Evolutionary conservation across 1,140 invertebrate genomes (phyloP).

Genomic region (Drosophila bifasciata): DNA sequence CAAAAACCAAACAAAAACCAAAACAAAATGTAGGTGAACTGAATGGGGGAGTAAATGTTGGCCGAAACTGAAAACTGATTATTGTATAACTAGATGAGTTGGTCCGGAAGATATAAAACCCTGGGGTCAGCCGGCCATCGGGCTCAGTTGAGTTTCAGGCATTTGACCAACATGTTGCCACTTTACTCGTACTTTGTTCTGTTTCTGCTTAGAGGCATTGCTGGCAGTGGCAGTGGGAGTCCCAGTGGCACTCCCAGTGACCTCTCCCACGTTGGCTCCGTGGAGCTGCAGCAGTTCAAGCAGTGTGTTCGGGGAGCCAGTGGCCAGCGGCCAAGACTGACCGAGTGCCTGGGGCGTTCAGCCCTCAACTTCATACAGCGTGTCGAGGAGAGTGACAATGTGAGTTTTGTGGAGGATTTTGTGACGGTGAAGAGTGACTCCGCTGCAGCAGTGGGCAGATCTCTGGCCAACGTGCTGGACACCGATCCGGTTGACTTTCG

Average conservation of each 20-base stretch:
- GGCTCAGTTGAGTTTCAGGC: conserved; percentile 47
- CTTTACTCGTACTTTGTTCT: conserved; percentile 19
- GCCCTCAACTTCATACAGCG: conserved; percentile 87
- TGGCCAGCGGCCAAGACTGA: conserved; percentile 49
- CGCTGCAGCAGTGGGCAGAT: conserved; percentile 80
- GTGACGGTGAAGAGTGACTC: conserved; percentile 86
- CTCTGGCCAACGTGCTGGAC: conserved; percentile 86
- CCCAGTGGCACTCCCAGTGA: too few species aligned
- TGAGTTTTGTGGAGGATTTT: conserved; percentile 87
- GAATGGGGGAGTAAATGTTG: conserved; percentile 53
- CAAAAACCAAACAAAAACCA: conserved; percentile 59
- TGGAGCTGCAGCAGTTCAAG: conserved; percentile 60
- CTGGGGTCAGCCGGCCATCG: conserved; percentile 57
- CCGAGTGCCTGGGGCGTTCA: conserved; percentile 89
- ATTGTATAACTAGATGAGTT: conserved; percentile 63
- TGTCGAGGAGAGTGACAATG: conserved; percentile 87
- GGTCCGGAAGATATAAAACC: conserved; percentile 43
- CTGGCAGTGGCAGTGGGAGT: conserved; percentile 23
- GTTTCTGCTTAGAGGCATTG: conserved; percentile 16
- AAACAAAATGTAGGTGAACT: conserved; percentile 36
- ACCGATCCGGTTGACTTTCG: conserved; percentile 90
- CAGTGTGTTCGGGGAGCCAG: conserved; percentile 66
- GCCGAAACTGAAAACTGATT: conserved; percentile 49
- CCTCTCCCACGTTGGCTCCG: conserved; percentile 33
- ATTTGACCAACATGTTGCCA: conserved; percentile 38